phyloP scores from a whole-genome alignment of 2,888 invertebrate genomes.

The Ectemnius lituratus region DNA sequence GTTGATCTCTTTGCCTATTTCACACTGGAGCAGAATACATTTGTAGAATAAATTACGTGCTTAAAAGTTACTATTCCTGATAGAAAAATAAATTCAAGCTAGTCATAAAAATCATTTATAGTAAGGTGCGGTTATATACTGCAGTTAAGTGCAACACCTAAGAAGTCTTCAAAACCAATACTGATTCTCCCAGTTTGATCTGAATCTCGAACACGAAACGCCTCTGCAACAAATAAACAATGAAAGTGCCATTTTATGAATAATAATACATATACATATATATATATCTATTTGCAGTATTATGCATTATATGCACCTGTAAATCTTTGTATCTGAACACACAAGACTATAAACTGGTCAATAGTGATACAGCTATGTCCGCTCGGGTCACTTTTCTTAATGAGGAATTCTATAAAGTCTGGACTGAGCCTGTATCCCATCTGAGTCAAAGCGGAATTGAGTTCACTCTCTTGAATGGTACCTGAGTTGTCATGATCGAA shows the following conservation, averaged over 20 bases:
- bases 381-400: slow-evolving; percentile 84
- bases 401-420: slow-evolving; percentile 86
- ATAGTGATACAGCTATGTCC: slow-evolving; percentile 85
- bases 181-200: slow-evolving; percentile 90
- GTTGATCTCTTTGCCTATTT: too few relatives aligned
- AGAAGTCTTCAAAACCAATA: slow-evolving; percentile 94
- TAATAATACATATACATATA: slow-evolving; percentile 15
- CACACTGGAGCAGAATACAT: too few relatives aligned
- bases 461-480: slow-evolving; percentile 88
- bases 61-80: too few relatives aligned
- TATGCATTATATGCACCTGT: slow-evolving; percentile 75
- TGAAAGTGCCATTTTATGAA: too few relatives aligned
- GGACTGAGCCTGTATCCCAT: slow-evolving; percentile 93
- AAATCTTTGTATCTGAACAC: slow-evolving; percentile 92
- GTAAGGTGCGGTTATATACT: slow-evolving; percentile 78
- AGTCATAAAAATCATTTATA: too few relatives aligned
- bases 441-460: slow-evolving; percentile 87
- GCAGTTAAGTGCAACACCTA: slow-evolving; percentile 89
- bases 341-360: slow-evolving; percentile 92
- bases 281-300: slow-evolving; percentile 18
- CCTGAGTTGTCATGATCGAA: slow-evolving; percentile 93
- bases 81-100: too few relatives aligned
- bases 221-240: slow-evolving; percentile 80
- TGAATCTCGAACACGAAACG: slow-evolving; percentile 88
- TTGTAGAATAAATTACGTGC: too few relatives aligned